Evolutionary conservation across 1,140 invertebrate species (phyloP), one percentile per base, ranked within the genome.

Genomic region (Tetragonula clypearis): DNA sequence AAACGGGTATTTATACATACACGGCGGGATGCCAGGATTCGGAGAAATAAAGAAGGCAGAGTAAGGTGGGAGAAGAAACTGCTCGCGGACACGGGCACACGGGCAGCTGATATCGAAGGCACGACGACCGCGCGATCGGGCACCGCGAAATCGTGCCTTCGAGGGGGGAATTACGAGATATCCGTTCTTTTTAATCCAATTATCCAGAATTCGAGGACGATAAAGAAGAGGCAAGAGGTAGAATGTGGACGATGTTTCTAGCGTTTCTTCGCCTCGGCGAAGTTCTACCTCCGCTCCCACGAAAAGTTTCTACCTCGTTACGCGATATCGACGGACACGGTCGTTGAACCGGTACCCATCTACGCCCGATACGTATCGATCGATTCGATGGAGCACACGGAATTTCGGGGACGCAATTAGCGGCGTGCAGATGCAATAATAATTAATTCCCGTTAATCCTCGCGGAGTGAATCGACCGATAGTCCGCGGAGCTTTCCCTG

Each of bases 391-490:
- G 60, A 62, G 74, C 26, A 55, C 65, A 49, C 23, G 65, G 65
- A 80, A 68, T 78, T 76, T 75, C 81, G 77, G 49, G 77, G 82
- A 72, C 41, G 90, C 86, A 91, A 91, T 91, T 91, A 91, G 86
- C 81, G 87, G 82, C 82, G 85, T 65, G 87, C 83, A 86, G 79
- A 88, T 86, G 82, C 89, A 86, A 82, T 90, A 85, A 90, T 89
- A 90, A 91, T 91, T 85, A 91, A 89, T 91, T 89, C 71, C 79
- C 80, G 89, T 89, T 91, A 90, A 91, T 90, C 86, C 80, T 73
- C 82, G 87, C 86, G 87, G 82, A 84, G 76, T 73, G 82, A 62
- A 65, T 53, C 80, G 73, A 68, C 41, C 58, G 58, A 53, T 78
- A 78, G 60, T 78, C 75, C 23, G n/a, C 62, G 66, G 35, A 55